A percentile compares a stretch with the other conserved stretches of the same genome.
Conservation (phyloP, 1,140 invertebrate species). For the Rhopalosiphum maidis region DNA sequence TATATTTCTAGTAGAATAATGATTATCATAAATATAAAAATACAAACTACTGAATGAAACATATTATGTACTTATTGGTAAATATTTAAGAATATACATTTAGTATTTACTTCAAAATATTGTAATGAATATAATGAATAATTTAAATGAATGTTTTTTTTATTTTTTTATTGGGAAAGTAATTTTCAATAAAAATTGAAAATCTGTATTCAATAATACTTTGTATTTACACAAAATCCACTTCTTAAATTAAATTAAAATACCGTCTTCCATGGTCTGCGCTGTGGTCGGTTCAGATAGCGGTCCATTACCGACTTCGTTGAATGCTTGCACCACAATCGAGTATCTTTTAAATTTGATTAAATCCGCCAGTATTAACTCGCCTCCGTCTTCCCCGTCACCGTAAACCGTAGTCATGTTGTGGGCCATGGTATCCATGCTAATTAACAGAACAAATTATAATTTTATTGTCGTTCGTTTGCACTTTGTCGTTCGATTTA, state of each 20-base stretch:
- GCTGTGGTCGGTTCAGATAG: conserved; percentile 75
- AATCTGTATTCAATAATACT: background rate
- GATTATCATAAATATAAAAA: background rate
- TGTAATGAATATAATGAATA: too few species aligned
- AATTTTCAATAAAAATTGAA: background rate
- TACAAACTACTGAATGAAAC: background rate
- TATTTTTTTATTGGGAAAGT: background rate
- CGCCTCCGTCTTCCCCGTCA: conserved; percentile 72
- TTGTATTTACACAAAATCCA: background rate
- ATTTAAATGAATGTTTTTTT: background rate
- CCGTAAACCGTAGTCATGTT: conserved; percentile 75
- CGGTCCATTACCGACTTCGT: conserved; percentile 83
- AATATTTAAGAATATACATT: background rate
- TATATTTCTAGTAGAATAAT: background rate
- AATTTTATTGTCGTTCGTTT: too few species aligned
- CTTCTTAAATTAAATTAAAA: background rate
- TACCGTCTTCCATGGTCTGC: conserved; percentile 84
- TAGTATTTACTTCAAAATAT: background rate
- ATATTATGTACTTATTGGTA: too few species aligned
- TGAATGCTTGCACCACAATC: conserved; percentile 84
- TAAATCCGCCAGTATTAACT: conserved; percentile 71
- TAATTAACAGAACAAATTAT: background rate
- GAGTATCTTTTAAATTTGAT: conserved; percentile 81
- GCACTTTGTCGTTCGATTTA: background rate
- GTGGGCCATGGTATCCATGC: conserved; percentile 62